Conservation (phyloP, 2,888 invertebrate genomes). For the Pheosia tremula region DNA sequence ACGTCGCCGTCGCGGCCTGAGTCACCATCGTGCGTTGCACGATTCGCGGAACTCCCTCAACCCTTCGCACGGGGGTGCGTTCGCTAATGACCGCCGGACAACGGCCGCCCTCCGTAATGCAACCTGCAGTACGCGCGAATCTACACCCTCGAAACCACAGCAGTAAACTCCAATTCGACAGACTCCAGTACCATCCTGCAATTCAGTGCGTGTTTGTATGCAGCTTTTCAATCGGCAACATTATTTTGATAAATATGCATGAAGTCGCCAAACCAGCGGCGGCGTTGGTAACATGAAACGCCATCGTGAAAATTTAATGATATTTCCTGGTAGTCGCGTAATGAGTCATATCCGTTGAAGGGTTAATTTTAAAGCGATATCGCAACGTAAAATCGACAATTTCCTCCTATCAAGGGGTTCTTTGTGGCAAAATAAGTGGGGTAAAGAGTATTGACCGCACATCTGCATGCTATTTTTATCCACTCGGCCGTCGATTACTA, state of each 20-base stretch:
- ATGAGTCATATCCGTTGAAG: slow-evolving; percentile 82
- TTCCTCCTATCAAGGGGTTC: slow-evolving; percentile 59
- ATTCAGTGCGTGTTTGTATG: slow-evolving; percentile 81
- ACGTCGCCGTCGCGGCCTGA: slow-evolving; percentile 64
- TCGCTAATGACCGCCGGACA: slow-evolving; percentile 78
- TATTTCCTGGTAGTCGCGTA: slow-evolving; percentile 79
- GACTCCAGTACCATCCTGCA: slow-evolving; percentile 59
- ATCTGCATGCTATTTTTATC: slow-evolving; percentile 10
- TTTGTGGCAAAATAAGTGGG: slow-evolving; percentile 27
- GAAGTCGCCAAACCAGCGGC: slow-evolving; percentile 73
- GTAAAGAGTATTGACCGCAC: slow-evolving; percentile 17
- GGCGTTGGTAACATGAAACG: slow-evolving; percentile 78
- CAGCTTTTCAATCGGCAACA: slow-evolving; percentile 83
- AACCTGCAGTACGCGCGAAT: slow-evolving; percentile 62
- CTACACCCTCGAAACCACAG: slow-evolving; percentile 73
- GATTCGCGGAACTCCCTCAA: slow-evolving; percentile 74
- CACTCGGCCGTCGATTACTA: neutral
- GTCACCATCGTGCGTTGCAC: slow-evolving; percentile 56
- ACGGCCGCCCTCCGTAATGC: slow-evolving; percentile 64
- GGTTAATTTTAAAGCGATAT: slow-evolving; percentile 79
- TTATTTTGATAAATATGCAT: slow-evolving; percentile 85
- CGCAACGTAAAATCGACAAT: slow-evolving; percentile 68
- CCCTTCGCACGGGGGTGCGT: slow-evolving; percentile 73
- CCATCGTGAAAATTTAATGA: slow-evolving; percentile 83
- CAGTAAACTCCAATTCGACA: slow-evolving; percentile 69